phyloP scores from a whole-genome alignment of 2,113 vertebrate species.

The Otolemur garnettii region DNA sequence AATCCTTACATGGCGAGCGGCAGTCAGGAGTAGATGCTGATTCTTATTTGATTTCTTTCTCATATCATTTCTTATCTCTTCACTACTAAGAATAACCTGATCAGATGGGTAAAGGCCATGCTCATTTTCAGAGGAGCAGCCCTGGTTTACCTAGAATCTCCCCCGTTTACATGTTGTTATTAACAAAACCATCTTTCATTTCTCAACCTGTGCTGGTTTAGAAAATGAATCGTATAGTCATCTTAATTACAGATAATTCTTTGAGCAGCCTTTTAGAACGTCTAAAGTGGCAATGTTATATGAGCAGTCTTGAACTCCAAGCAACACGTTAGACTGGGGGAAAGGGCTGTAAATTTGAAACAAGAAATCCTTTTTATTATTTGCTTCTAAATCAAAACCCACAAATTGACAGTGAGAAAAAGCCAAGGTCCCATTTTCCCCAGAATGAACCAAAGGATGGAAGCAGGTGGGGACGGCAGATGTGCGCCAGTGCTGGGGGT shows the following conservation, averaged over 20 bases:
- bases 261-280: background rate
- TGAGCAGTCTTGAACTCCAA: background rate
- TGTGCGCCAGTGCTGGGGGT: background rate
- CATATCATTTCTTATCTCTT: background rate
- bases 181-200: background rate
- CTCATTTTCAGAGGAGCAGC: background rate
- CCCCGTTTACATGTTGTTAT: background rate
- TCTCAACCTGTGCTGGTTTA: background rate
- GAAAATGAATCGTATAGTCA: background rate
- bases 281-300: background rate
- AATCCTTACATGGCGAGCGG: background rate
- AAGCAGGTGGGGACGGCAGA: background rate
- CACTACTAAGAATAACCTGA: background rate
- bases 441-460: background rate
- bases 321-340: background rate
- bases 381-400: slow-evolving; percentile 47
- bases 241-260: slow-evolving; percentile 37
- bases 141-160: background rate
- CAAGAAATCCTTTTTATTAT: slow-evolving; percentile 2
- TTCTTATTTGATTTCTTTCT: slow-evolving; percentile 4
- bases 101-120: background rate
- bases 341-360: background rate
- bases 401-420: slow-evolving; percentile 9
- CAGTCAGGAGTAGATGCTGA: slow-evolving; percentile 1
- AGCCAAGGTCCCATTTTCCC: background rate